Base-by-base conservation (phyloP, 2,888 invertebrate genomes). In the Lithophane semibrunnea region DNA sequence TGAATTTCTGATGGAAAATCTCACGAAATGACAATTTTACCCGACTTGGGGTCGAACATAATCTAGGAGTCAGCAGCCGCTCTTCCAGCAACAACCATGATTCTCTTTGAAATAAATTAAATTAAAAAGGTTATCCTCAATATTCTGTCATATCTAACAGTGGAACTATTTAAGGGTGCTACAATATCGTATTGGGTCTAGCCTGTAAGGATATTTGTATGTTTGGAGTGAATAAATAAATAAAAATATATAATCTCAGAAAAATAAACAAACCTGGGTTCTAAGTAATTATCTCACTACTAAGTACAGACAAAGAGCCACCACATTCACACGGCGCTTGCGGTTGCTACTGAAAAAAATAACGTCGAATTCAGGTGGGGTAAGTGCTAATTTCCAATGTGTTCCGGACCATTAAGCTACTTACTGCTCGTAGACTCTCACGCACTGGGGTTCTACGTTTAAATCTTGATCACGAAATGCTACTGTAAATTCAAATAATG, bases 301-400 rank as follows among this genome's bases (percentile, higher is more conserved):
- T 29, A 58, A 73, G 12, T 29, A 58, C 24, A 70, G 37, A 84
- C 68, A 78, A 74, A 82, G 67, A 80, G 12, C 37, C 52, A 75
- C 83, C 78, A 72, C 81, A 87, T 72, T 80, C 13, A 74, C 54
- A 66, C 16, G 29, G 60, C 82, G 76, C 72, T 81, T 84, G 88
- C 54, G 84, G 80, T 84, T 63, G 42, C 58, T 76, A 71, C 49
- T 70, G 72, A 85, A 86, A 90, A 89, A 80, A 76, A 88, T 66
- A 82, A 83, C 70, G 78, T 72, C 70, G 77, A 86, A 85, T 79
- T 83, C 80, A 85, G 88, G 88, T 86, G 83, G 85, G 87, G 87
- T 84, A 86, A 91, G 92, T 92, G 92, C 91, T 92, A 94, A 94
- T 94, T 93, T 92, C 91, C 93, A 92, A 93, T 94, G 92, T 91